phyloP scores from a whole-genome alignment of 2,888 invertebrate species.

The Galerucella pusilla region DNA sequence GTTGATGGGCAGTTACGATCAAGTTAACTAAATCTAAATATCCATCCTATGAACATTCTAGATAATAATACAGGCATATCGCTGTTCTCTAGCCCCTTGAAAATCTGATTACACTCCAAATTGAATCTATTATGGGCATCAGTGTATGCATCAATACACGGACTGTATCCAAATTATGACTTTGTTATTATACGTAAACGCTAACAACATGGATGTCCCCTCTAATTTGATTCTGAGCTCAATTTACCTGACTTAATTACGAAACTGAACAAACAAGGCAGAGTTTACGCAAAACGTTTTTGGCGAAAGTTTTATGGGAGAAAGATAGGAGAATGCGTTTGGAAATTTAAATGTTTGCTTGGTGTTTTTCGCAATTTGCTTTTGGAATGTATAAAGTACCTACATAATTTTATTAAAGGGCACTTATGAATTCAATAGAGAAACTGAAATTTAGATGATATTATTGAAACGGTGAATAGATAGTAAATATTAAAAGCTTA shows the following conservation, averaged over 20 bases:
- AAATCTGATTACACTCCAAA: constrained; percentile 24
- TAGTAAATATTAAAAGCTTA: too few species aligned
- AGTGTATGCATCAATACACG: constrained; percentile 21
- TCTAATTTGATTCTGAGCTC: constrained; percentile 20
- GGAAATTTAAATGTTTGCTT: too few species aligned
- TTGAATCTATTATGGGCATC: constrained; percentile 28
- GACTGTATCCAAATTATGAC: constrained; percentile 9
- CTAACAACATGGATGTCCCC: constrained; percentile 20
- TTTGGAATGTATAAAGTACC: too few species aligned
- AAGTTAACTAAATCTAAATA: constrained; percentile 1
- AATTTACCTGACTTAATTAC: constrained; percentile 27
- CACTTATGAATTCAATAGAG: too few species aligned
- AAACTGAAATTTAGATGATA: too few species aligned
- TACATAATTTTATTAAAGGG: too few species aligned
- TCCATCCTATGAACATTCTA: constrained; percentile 1
- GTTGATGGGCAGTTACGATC: neutral
- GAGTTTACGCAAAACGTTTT: neutral
- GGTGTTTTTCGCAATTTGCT: too few species aligned
- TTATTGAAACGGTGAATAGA: too few species aligned
- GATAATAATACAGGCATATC: constrained; percentile 20
- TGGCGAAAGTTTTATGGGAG: neutral
- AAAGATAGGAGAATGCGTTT: too few species aligned
- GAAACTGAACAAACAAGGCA: neutral
- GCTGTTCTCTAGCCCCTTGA: constrained; percentile 4
- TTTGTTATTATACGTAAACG: constrained; percentile 12